These are phyloP conservation scores for Zapus hudsonius DNA, from an alignment of 2,113 vertebrate species.

Conservation along the genomic window DNA sequence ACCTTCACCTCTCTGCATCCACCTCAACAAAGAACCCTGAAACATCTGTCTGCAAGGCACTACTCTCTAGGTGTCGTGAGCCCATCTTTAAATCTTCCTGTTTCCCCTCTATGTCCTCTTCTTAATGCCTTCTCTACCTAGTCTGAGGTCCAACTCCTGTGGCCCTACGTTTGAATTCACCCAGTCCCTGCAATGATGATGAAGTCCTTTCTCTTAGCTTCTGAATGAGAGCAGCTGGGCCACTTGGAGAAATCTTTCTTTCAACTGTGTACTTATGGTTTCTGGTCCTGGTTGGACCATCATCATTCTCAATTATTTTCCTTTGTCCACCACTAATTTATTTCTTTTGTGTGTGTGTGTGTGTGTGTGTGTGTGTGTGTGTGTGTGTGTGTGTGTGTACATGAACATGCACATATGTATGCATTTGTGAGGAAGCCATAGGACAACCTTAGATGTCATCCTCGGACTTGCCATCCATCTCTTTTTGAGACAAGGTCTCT, in stretches of 20 bases:
- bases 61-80: background rate
- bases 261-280: background rate
- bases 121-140: background rate
- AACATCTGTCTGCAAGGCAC: background rate
- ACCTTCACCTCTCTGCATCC: background rate
- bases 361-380: too few species aligned
- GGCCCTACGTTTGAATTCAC: background rate
- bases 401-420: too few species aligned
- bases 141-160: background rate
- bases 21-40: background rate
- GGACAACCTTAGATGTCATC: too few species aligned
- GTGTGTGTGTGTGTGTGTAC: too few species aligned
- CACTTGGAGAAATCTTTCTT: background rate
- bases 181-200: background rate
- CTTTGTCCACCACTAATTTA: background rate
- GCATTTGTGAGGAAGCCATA: too few species aligned
- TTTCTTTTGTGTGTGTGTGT: too few species aligned
- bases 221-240: background rate
- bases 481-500: too few species aligned
- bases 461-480: too few species aligned
- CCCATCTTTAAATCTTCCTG: background rate
- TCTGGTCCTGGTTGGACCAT: background rate
- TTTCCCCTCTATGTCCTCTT: background rate
- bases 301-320: background rate
- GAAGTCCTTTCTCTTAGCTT: background rate